Evolutionary conservation across 2,113 vertebrate species (phyloP), one percentile per base, ranked within the genome.

Genomic region (Steatornis caripensis): DNA sequence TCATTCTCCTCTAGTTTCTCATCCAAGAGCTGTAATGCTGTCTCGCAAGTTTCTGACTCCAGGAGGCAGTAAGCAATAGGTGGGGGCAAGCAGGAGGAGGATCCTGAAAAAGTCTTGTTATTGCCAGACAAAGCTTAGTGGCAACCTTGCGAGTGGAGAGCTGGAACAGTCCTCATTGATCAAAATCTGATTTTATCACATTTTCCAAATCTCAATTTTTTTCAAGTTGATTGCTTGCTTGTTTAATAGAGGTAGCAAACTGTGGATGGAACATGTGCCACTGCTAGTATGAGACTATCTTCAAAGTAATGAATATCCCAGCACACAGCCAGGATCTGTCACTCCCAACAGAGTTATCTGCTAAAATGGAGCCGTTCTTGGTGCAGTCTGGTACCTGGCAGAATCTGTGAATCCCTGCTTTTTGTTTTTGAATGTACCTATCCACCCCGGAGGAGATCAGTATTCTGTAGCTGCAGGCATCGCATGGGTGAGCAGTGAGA

Each of bases 71-170:
- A 62, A 87, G 15, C 3, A 82, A 13, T 9, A n/a, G 3, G 10
- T 51, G 12, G 9, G 30, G 9, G 13, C 16, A 29, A 70, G 65
- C 12, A 36, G 19, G 4, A 51, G 27, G 19, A 36, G 7, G 21
- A 1, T 57, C 19, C 57, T 71, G 30, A 71, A 76, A 34, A 76
- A 15, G 2, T 48, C 8, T 34, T 75, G 3, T 12, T 72, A 32
- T 30, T 65, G 39, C 48, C 27, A 83, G 57, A 54, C 4, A 75
- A 69, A 55, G 7, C 17, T 37, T n/a, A 64, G 8, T 4, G 34
- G 21, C 37, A 43, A 9, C 5, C 43, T 15, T 5, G 0, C 0
- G 0, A 10, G 36, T 48, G 5, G 9, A 19, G 12, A 86, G 14
- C 13, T 65, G 34, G 12, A 83, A 17, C 2, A 53, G 23, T 37